Evolutionary conservation across 2,888 invertebrate species (phyloP).

Genomic region (Matsumyia berberina): DNA sequence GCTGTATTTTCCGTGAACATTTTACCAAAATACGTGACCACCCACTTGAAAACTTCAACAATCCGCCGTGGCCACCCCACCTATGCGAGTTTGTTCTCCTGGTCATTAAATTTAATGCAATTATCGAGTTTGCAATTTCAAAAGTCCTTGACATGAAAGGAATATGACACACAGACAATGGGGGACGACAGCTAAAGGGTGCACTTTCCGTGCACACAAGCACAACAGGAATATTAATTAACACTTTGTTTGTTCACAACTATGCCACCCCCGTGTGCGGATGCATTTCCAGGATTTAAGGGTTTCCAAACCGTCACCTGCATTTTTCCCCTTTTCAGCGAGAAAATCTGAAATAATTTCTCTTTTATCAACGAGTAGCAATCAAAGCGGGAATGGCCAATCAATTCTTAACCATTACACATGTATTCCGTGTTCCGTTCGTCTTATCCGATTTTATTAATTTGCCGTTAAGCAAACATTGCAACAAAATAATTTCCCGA

Average conservation of each 20-base stretch:
- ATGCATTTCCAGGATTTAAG: neutral
- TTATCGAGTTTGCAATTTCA: slow-evolving; percentile 64
- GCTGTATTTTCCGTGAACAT: slow-evolving; percentile 11
- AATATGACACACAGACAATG: slow-evolving; percentile 4
- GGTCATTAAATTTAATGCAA: slow-evolving; percentile 70
- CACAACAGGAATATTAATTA: slow-evolving; percentile 43
- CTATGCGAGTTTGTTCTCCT: neutral
- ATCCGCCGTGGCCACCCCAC: neutral
- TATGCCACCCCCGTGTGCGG: neutral
- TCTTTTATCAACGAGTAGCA: slow-evolving; percentile 55
- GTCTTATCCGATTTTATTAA: slow-evolving; percentile 60
- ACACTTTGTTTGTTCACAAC: slow-evolving; percentile 3
- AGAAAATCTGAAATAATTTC: slow-evolving; percentile 35
- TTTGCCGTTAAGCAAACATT: slow-evolving; percentile 66
- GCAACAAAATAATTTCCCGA: slow-evolving; percentile 44
- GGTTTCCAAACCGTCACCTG: neutral
- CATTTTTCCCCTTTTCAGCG: neutral
- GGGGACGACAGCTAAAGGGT: neutral
- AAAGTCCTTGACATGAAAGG: slow-evolving; percentile 57
- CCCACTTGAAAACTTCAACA: slow-evolving; percentile 5
- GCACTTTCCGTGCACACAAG: slow-evolving; percentile 10
- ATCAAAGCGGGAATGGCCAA: slow-evolving; percentile 42
- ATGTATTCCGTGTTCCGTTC: slow-evolving; percentile 3
- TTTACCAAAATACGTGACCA: slow-evolving; percentile 44
- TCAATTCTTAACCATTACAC: slow-evolving; percentile 34